Base-by-base conservation (phyloP, 1,140 invertebrate species). In the Drosophila repletoides region DNA sequence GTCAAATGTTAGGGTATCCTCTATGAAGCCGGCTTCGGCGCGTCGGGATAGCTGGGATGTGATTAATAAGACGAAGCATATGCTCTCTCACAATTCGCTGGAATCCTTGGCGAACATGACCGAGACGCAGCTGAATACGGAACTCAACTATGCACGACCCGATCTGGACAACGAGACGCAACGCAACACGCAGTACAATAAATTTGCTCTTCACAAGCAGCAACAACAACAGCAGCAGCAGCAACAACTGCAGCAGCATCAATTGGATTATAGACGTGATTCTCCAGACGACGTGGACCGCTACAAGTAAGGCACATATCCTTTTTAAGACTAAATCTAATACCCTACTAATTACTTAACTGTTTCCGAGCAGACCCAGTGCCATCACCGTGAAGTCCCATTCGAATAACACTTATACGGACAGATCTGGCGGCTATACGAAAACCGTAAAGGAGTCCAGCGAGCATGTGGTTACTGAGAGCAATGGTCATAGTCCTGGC, bases 41-140 rank as follows among this genome's bases (percentile, higher is more conserved):
- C 91, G 95, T 65, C 92, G 94, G 51, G 95, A 96, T 76, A 95
- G 95, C 5, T 96, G 95, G 95, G 95, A 96, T 83, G 93, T 94
- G 0, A 93, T 95, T 15, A 93, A 95, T n/a, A 95, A 95, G 90
- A 95, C 95, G 1, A 93, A 94, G 83, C 94, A 94, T 40, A 92
- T 95, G 69, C 90, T 95, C 9, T 94, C 93, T 5, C 93, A 93
- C 76, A 92, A 93, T 81, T 90, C 89, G 52, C 77, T 94, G 14
- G 94, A 94, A 81, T 94, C 94, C 0, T 87, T 94, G 22, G 93
- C 93, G 4, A 94, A 94, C 89, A 89, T 94, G 56, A 92, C 93
- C 1, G 92, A 93, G 70, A 88, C 77, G 33, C 91, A 92, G 75
- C 68, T 92, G 40, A 91, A 92, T 61, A 90, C 91, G 4, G 91